These are phyloP conservation scores for Melipona beecheii DNA, from an alignment of 2,888 invertebrate species.

Conservation along the genomic window DNA sequence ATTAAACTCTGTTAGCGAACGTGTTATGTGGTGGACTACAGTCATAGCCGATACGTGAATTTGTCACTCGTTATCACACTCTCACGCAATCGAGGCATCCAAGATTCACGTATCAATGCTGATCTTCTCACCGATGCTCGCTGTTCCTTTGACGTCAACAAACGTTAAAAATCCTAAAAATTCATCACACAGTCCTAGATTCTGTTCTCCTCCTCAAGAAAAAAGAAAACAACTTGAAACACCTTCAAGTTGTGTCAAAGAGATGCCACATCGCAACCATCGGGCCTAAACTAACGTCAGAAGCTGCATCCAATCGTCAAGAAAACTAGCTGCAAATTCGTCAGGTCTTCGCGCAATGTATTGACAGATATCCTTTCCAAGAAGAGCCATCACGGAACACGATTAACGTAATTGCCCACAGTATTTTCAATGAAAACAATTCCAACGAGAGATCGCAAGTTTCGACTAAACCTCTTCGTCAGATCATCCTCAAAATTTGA, in stretches of 20 bases:
- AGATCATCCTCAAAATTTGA: constrained; percentile 23
- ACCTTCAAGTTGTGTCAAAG: background rate
- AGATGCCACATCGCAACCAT: constrained; percentile 9
- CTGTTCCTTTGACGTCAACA: background rate
- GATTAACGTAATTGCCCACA: constrained; percentile 2
- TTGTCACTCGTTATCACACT: background rate
- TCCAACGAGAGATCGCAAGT: background rate
- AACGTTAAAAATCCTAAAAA: background rate
- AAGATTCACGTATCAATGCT: background rate
- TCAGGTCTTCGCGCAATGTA: background rate
- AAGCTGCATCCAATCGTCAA: background rate
- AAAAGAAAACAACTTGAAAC: background rate
- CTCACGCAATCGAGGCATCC: too few species aligned
- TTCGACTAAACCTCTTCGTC: background rate
- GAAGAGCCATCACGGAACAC: background rate
- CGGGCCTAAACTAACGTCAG: constrained; percentile 1
- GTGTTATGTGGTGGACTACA: background rate
- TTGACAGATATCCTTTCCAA: background rate
- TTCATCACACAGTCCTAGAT: background rate
- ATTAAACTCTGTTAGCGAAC: background rate
- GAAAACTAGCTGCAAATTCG: background rate
- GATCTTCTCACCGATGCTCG: background rate
- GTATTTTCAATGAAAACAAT: background rate
- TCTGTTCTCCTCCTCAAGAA: background rate
- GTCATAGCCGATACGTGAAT: background rate